Evolutionary conservation across 2,888 invertebrate species (phyloP), one percentile per base, ranked within the genome.

Genomic region (Chrysina gloriosa): DNA sequence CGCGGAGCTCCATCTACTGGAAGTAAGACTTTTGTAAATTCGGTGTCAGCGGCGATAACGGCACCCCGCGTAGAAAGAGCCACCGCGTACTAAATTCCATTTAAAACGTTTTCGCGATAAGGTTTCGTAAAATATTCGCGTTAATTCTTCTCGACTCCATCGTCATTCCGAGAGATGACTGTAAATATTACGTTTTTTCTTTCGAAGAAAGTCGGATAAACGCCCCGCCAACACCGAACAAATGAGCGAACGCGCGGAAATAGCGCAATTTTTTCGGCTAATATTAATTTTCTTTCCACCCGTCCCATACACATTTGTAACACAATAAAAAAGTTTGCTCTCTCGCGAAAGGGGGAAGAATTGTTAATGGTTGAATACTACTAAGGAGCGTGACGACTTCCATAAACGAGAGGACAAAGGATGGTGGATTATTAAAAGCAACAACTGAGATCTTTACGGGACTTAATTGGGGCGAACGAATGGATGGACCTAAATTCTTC

Each of bases 41-140:
- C 75, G 72, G 76, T 77, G 78, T 78, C 77, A 75, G 73, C 69
- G 71, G 75, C 76, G 80, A 80, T 79, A 79, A 79, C 76, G 72
- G 73, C 70, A 69, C 75, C 74, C 76, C 77, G 77, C 42, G 23
- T 25, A 71, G 73, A 72, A 76, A 74, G 73, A 72, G 73, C 75
- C 75, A 74, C 76, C 78, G 76, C 78, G 79, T 78, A 79, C 77
- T 80, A 80, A 81, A 80, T 81, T 80, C 76, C 75, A 77, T 79
- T 79, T 78, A 79, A 79, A 80, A 79, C 78, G 80, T 79, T 77
- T 78, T 77, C 77, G 76, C 78, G 81, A 81, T 81, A 81, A 80
- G 79, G 77, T 77, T 76, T 79, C 79, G 80, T 80, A 81, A 58
- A 80, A 81, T 81, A 80, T 79, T 79, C 79, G 79, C 79, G 79